Evolutionary conservation across 2,888 invertebrate genomes (phyloP), one percentile per base, ranked within the genome.

Genomic region (Micropterix aruncella): DNA sequence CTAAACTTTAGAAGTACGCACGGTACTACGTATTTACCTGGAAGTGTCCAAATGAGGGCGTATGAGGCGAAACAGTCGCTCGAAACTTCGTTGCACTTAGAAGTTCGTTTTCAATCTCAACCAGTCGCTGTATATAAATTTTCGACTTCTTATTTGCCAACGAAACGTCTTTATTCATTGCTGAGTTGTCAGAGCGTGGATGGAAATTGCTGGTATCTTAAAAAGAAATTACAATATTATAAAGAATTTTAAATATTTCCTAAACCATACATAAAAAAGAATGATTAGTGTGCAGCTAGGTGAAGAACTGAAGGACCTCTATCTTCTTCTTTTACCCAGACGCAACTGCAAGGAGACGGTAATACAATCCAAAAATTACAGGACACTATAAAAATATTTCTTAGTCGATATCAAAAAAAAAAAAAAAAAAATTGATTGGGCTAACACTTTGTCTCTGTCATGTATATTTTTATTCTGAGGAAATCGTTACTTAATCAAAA

Each of bases 11-110:
- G 42, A 9, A 27, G 27, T n/a, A n/a, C n/a, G n/a, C n/a, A n/a
- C n/a, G n/a, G 4, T 18, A 40, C 9, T n/a, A 19, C 18, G 37
- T 19, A 37, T 42, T 56, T 53, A 70, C 70, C 62, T 69, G 54
- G 52, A 66, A 60, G 48, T 69, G 67, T 0, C 61, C 63, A 48
- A 54, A 67, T 19, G 64, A 63, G 0, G 70, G 68, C 1, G 64
- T 52, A 3, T 44, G 42, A 38, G 47, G 48, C 2, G 46, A 3
- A 3, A 51, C 43, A 1, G 47, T 19, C 0, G 59, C 57, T 1
- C 43, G 42, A 19, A 60, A 58, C 15, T 67, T 56, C 0, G 57
- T 37, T 0, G 48, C 2, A 53, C 48, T 12, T 55, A 52, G 18
- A 53, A 51, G 36, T 18, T 66, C 52, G 4, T 55, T 51, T 2